phyloP scores from a whole-genome alignment of 1,140 invertebrate species.

The Panagrolaimus sp. region DNA sequence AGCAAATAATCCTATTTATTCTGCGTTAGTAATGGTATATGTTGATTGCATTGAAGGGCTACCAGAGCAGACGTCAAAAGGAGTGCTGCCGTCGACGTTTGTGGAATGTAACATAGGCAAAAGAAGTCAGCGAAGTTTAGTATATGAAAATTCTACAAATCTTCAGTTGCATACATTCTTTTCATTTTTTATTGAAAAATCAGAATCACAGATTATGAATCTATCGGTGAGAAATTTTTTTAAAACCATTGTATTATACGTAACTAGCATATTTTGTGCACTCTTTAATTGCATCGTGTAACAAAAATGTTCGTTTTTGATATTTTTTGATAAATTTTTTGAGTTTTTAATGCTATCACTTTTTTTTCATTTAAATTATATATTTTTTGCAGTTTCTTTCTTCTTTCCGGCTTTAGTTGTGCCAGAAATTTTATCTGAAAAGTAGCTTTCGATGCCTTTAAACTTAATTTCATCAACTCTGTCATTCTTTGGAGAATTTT shows the following conservation, averaged over 20 bases:
- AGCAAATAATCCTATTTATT: slow-evolving; percentile 52
- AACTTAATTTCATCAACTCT: too few relatives aligned
- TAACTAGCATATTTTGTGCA: too few relatives aligned
- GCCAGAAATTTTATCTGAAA: too few relatives aligned
- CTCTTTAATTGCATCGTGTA: too few relatives aligned
- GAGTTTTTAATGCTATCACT: too few relatives aligned
- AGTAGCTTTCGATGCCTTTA: too few relatives aligned
- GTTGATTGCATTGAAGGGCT: slow-evolving; percentile 50
- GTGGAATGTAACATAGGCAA: slow-evolving; percentile 51
- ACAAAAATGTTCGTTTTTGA: too few relatives aligned
- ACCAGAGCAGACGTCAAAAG: slow-evolving; percentile 39
- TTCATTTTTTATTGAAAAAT: slow-evolving; percentile 44
- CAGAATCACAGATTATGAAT: slow-evolving; percentile 50
- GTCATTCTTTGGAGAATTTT: too few relatives aligned
- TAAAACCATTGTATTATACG: too few relatives aligned
- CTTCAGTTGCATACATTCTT: slow-evolving; percentile 35
- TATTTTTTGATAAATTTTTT: neutral
- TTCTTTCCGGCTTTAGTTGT: too few relatives aligned
- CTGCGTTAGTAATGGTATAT: slow-evolving; percentile 53
- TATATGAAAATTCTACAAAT: slow-evolving; percentile 50
- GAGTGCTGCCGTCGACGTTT: slow-evolving; percentile 55
- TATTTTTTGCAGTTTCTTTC: too few relatives aligned
- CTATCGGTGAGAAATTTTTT: slow-evolving; percentile 30
- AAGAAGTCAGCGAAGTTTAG: slow-evolving; percentile 44
- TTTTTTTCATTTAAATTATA: too few relatives aligned